These are phyloP conservation scores for Pachycephus smyrnensis DNA, from an alignment of 2,888 invertebrate species.

Conservation along the genomic window DNA sequence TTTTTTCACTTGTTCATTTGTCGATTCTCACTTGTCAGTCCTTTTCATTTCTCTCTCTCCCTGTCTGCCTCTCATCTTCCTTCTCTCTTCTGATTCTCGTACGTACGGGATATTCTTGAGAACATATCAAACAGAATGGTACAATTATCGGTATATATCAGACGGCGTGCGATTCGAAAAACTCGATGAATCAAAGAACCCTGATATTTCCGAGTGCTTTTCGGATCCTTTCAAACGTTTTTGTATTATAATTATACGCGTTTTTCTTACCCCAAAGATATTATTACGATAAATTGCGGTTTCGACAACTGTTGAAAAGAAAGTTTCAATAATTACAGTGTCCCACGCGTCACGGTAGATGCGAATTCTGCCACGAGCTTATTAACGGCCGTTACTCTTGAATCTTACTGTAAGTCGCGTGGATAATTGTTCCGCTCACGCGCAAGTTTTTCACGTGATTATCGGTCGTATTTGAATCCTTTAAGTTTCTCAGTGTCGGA, in stretches of 20 bases:
- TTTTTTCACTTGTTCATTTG: neutral
- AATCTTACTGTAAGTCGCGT: constrained; percentile 10
- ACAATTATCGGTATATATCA: constrained; percentile 20
- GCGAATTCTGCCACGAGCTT: constrained; percentile 25
- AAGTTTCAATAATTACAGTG: constrained; percentile 11
- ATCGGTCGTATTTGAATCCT: neutral
- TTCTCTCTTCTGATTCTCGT: constrained; percentile 2
- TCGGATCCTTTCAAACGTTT: neutral
- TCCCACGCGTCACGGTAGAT: constrained; percentile 12
- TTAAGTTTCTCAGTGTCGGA: neutral
- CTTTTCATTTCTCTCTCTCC: too few relatives aligned
- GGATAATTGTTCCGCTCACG: too few relatives aligned
- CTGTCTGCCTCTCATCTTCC: too few relatives aligned
- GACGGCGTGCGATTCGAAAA: neutral
- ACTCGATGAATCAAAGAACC: neutral
- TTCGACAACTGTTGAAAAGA: constrained; percentile 11
- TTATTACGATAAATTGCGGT: constrained; percentile 4
- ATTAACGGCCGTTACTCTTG: constrained; percentile 23
- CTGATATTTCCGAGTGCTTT: constrained; percentile 11
- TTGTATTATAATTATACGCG: constrained; percentile 4
- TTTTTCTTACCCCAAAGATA: neutral
- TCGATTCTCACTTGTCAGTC: too few relatives aligned
- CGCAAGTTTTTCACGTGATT: neutral
- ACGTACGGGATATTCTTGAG: constrained; percentile 16
- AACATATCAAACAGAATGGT: constrained; percentile 23